Base-by-base conservation (phyloP, 2,888 invertebrate species). In the Epistrophe eligans region DNA sequence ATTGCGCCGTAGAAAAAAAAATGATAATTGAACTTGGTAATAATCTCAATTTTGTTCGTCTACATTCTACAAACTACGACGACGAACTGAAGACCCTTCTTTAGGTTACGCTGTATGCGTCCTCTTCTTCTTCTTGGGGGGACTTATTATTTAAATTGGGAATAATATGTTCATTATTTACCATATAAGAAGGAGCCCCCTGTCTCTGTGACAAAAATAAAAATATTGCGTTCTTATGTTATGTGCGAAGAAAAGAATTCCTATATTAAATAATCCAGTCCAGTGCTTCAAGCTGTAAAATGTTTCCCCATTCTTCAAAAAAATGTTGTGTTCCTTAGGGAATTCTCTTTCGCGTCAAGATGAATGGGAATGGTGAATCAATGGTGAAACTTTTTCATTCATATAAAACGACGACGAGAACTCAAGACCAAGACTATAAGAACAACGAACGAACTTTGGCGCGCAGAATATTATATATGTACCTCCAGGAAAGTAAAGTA, bases 21-120 rank as follows among this genome's bases (percentile, higher is more conserved):
- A 24, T 24, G 3, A 73, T 79, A 80, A 84, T 84, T 77, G 76
- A 80, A 84, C 62, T 19, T 72, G 66, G 45, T 64, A 74, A 24
- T 79, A 62, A 76, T 70, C 3, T 48, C n/a, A n/a, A n/a, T n/a
- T n/a, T 0, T 32, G 32, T 79, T 24, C 70, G 32, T 24, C 43
- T 50, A 35, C 11, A 43, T n/a, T n/a, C n/a, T n/a, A 24, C 24
- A n/a, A 28, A 28, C 38, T 15, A 40, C 35, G 50, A 72, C 32
- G 57, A 5, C 0, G 4, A 24, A 19, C 11, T 7, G 40, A 15
- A n/a, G n/a, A 43, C 48, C 48, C 74, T 55, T 57, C 74, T 57
- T 24, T 77, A 10, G 55, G 84, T 84, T 80, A 80, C 84, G 77
- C 84, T 80, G 77, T 67, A 48, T 84, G 80, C 28, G 77, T 81